Evolutionary conservation across 2,797 vertebrate genomes (phyloP).

Genomic region (Trachops cirrhosus): DNA sequence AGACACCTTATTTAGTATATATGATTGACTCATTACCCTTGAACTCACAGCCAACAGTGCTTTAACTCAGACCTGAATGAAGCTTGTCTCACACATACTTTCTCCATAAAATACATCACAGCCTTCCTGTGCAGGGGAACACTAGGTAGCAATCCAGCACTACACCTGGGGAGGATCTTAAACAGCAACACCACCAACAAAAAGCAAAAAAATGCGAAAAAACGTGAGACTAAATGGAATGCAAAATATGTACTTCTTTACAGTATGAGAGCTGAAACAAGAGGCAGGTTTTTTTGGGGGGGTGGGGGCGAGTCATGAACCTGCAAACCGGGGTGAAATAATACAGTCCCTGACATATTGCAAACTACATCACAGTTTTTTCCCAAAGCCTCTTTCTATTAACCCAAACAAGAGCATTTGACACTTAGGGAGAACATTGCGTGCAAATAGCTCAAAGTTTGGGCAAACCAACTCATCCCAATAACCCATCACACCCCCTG

Average conservation of each 20-base stretch:
- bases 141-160: neutral
- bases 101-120: neutral
- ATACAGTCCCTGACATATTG: neutral
- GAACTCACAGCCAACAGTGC: neutral
- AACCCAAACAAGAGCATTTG: neutral
- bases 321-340: constrained; percentile 6
- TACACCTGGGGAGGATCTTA: neutral
- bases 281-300: neutral
- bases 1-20: neutral
- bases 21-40: neutral
- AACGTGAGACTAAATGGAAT: neutral
- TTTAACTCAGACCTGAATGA: neutral
- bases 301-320: neutral
- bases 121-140: neutral
- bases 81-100: neutral
- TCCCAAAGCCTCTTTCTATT: constrained; percentile 17
- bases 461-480: neutral
- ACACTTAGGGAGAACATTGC: neutral
- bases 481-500: neutral
- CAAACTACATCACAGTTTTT: neutral
- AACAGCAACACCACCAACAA: neutral
- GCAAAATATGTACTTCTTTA: neutral
- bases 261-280: neutral
- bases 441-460: neutral
- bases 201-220: neutral